These are phyloP conservation scores for Strigamia maritima DNA, from an alignment of 2,888 invertebrate species.

Conservation along the genomic window DNA sequence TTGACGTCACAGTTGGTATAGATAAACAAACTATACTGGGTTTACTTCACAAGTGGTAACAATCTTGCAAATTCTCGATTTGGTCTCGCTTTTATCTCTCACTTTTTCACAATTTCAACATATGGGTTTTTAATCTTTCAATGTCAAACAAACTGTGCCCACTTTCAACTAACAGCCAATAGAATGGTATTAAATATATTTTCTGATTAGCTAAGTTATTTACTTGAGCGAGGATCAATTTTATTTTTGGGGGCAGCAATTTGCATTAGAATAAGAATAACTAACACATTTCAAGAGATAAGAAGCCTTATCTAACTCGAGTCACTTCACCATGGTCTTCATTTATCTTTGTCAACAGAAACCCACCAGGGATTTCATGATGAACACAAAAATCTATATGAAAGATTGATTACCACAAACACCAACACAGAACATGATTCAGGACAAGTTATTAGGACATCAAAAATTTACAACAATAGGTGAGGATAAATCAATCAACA, in stretches of 20 bases:
- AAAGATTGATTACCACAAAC: slow-evolving; percentile 27
- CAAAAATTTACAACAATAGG: slow-evolving; percentile 12
- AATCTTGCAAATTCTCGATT: no score
- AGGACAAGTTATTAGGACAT: neutral
- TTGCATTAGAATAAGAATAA: slow-evolving; percentile 7
- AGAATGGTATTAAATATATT: no score
- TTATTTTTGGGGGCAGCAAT: neutral
- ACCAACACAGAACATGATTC: slow-evolving; percentile 2
- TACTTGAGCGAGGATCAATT: neutral
- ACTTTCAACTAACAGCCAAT: no score
- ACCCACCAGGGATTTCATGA: slow-evolving; percentile 20
- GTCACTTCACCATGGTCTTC: slow-evolving; percentile 7
- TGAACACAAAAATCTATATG: slow-evolving; percentile 32
- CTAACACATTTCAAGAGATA: neutral
- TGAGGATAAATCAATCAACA: neutral
- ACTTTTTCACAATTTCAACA: no score
- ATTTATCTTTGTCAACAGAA: slow-evolving; percentile 27
- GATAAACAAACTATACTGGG: no score
- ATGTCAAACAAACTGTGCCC: no score
- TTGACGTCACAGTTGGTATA: no score
- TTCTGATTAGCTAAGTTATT: no score
- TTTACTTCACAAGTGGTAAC: no score
- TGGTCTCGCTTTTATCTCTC: no score
- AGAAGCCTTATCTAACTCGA: slow-evolving; percentile 9
- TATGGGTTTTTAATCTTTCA: no score